Evolutionary conservation across 2,113 vertebrate genomes (phyloP).

Genomic region (human (Homo sapiens)): GRCh38 chr18:11759501-11760000

Average conservation of each 20-base stretch:
- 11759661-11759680: neutral
- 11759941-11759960: no score
- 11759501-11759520: neutral
- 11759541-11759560: neutral
- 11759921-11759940: neutral
- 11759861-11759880: neutral
- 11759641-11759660: accelerated
- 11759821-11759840: neutral
- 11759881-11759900: neutral
- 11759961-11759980: neutral
- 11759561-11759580: accelerated
- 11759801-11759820: neutral
- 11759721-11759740: neutral
- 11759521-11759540: no score
- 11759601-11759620: neutral
- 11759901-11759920: neutral
- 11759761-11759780: neutral
- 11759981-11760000: neutral
- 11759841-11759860: neutral
- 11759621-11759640: neutral
- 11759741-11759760: no score
- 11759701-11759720: neutral
- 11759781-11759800: neutral
- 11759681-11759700: neutral
- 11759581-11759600: neutral